Evolutionary conservation across 2,888 invertebrate genomes (phyloP), one percentile per base, ranked within the genome.

Genomic region (Brachyptera putata): DNA sequence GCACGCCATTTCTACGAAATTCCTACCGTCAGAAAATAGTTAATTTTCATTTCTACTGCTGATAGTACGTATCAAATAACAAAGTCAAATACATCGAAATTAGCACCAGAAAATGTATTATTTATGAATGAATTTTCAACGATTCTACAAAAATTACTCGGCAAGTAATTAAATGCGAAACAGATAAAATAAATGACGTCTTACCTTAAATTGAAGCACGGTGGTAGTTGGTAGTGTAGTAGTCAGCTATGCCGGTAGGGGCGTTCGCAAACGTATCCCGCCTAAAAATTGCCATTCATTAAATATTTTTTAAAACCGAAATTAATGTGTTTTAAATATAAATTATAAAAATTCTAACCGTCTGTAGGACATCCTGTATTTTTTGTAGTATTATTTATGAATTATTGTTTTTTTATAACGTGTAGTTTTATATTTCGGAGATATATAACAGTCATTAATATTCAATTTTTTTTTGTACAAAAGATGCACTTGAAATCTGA

Each of bases 61-160:
- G 64, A 58, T 69, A 71, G 66, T 66, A 69, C 64, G 55, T 50
- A 43, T 64, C 58, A 56, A 53, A 69, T 50, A 48, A 56, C 60
- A 58, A 66, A 65, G 65, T 66, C 68, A 66, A 62, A 64, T 56
- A 57, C 67, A 66, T 65, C 59, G 70, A 71, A 73, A 75, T 73
- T 71, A 72, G 66, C 66, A 64, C 67, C 66, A 64, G 69, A 74
- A 74, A 75, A 73, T 73, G 72, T 74, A 72, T 69, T 73, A 73
- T 73, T 71, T 71, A 69, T 68, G 63, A 65, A 65, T 66, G 66
- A 67, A 68, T 70, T 69, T 68, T 63, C 65, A 61, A 65, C 56
- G 39, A 49, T 61, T 56, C 58, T 61, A 70, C 66, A 70, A 73
- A 75, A 74, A 70, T 75, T 68, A 63, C 63, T 56, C 66, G 66